phyloP scores from a whole-genome alignment of 1,140 invertebrate species.

The Drosophila nebulosa region DNA sequence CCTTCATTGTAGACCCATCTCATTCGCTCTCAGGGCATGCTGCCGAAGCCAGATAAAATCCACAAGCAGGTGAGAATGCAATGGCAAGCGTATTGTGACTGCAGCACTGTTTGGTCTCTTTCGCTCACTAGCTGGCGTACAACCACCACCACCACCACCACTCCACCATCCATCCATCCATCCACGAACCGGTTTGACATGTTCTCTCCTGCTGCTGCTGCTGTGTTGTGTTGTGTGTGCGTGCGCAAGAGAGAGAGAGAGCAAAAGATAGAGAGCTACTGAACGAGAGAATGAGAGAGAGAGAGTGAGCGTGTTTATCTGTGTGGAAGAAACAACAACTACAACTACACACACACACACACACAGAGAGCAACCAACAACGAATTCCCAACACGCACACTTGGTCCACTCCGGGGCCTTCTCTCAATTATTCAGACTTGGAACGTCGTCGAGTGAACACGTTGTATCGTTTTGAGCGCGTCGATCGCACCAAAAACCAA shows the following conservation, averaged over 20 bases:
- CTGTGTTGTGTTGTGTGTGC: too few relatives aligned
- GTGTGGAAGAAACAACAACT: not conserved
- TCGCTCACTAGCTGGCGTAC: not conserved
- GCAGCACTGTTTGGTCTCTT: constrained; percentile 16
- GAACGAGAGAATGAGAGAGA: not conserved
- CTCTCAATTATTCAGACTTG: constrained; percentile 73
- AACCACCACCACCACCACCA: too few relatives aligned
- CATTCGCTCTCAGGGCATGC: constrained; percentile 29
- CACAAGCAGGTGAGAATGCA: constrained; percentile 54
- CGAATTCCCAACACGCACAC: constrained; percentile 63
- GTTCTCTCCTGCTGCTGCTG: constrained; percentile 16
- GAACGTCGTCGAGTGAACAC: constrained; percentile 80
- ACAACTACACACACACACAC: too few relatives aligned
- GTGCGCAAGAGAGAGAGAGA: constrained; percentile 3
- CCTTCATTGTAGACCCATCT: constrained; percentile 28
- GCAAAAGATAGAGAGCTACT: not conserved
- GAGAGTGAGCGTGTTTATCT: not conserved
- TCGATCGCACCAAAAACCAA: constrained; percentile 45
- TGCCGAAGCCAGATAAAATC: constrained; percentile 70
- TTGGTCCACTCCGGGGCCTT: constrained; percentile 57
- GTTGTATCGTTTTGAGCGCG: constrained; percentile 47
- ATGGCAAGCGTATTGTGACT: constrained; percentile 28
- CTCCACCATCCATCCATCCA: too few relatives aligned
- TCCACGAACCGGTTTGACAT: constrained; percentile 41
- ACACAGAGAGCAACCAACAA: not conserved